Conservation (phyloP, 2,113 vertebrate species). For the Anguilla rostrata region DNA sequence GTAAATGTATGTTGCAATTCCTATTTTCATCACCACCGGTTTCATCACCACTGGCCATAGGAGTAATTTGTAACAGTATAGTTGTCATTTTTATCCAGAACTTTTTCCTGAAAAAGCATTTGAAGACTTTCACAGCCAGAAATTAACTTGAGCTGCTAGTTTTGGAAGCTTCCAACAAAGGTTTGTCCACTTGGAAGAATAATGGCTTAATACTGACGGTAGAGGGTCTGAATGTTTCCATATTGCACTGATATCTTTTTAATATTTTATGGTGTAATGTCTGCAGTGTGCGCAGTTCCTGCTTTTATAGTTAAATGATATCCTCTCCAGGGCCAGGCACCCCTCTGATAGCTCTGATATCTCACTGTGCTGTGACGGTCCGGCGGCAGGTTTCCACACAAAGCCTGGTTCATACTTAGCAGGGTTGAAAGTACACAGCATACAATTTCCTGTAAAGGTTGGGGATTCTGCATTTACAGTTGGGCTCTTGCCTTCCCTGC, state of each 20-base stretch:
- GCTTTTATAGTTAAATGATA: conserved; percentile 30
- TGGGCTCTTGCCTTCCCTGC: not conserved
- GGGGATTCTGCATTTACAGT: not conserved
- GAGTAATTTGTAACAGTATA: conserved; percentile 17
- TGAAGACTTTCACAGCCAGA: conserved; percentile 47
- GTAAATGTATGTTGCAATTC: not conserved
- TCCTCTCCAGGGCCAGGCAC: not conserved
- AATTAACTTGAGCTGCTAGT: conserved; percentile 59
- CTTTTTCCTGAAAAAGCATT: conserved; percentile 16
- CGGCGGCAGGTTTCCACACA: not conserved
- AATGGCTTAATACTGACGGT: conserved; percentile 55
- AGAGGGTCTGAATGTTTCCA: conserved; percentile 49
- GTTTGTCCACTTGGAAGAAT: conserved; percentile 61
- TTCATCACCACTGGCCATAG: not conserved
- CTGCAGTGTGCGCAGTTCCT: conserved; percentile 7
- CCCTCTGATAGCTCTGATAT: not conserved
- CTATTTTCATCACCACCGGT: not conserved
- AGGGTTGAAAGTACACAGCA: not conserved
- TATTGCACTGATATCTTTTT: conserved; percentile 23
- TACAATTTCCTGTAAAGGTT: not conserved
- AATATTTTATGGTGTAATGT: conserved; percentile 38
- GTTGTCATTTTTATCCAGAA: conserved; percentile 19
- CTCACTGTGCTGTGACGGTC: not conserved
- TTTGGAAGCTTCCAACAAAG: conserved; percentile 48
- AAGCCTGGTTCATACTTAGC: not conserved